These are phyloP conservation scores for Agapornis roseicollis DNA, from an alignment of 2,113 vertebrate genomes.

Conservation along the genomic window DNA sequence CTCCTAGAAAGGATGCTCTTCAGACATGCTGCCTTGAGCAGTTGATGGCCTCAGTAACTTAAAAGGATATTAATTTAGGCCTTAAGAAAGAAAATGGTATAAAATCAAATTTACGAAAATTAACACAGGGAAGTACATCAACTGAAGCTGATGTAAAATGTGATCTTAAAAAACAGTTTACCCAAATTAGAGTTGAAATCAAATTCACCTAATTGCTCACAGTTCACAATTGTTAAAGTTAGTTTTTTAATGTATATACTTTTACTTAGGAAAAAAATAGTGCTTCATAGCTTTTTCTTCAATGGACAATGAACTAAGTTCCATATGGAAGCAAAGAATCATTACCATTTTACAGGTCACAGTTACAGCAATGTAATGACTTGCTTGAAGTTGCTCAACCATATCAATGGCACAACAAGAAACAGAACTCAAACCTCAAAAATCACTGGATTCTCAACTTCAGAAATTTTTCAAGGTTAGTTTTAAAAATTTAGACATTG, in stretches of 20 bases:
- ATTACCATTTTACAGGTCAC: neutral
- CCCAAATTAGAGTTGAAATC: neutral
- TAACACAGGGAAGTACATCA: neutral
- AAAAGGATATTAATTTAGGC: neutral
- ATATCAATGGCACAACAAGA: neutral
- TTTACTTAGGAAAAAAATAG: neutral
- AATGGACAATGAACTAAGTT: neutral
- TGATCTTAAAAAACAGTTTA: neutral
- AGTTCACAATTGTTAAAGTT: neutral
- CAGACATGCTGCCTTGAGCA: neutral
- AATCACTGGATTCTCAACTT: neutral
- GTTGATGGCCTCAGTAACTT: neutral
- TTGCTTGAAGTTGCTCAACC: neutral
- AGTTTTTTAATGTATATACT: neutral
- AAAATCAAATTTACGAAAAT: neutral
- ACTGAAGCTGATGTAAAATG: neutral
- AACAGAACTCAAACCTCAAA: neutral
- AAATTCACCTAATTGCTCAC: neutral
- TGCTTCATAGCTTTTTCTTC: neutral
- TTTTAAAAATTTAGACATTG: neutral
- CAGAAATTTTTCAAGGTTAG: neutral
- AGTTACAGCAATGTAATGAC: neutral
- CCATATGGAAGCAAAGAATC: neutral
- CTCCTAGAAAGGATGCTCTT: neutral
- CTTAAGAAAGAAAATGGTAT: neutral